A percentile compares a stretch with the other conserved stretches of the same genome.
phyloP scores from a whole-genome alignment of 92 coral and sea anemone species.

The Palythoa grandis region DNA sequence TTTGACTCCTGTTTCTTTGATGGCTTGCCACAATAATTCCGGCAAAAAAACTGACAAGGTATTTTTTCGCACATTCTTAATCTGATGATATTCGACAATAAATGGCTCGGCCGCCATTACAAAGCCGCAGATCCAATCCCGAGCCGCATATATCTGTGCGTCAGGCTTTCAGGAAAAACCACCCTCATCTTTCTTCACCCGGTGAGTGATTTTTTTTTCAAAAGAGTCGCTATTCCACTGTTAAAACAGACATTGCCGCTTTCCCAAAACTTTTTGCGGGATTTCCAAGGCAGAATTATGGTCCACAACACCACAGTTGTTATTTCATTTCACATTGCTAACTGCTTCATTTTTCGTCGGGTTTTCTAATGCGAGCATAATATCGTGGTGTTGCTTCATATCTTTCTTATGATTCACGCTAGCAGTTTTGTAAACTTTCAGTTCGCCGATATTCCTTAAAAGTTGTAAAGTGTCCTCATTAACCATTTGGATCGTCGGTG shows the following conservation, averaged over 20 bases:
- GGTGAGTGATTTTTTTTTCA: not conserved
- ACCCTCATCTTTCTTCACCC: not conserved
- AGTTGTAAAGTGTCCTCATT: conserved; percentile 90
- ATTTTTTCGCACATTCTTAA: conserved; percentile 10
- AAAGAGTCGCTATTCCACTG: conserved; percentile 16
- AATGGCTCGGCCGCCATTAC: conserved; percentile 30
- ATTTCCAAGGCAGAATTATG: not conserved
- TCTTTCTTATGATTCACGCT: conserved; percentile 79
- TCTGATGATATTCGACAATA: conserved; percentile 10
- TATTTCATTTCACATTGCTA: conserved; percentile 30
- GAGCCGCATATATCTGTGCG: not conserved
- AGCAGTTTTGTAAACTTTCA: conserved; percentile 88
- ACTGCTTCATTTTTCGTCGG: conserved; percentile 70
- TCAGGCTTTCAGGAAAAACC: conserved; percentile 4
- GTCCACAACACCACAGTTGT: conserved; percentile 25
- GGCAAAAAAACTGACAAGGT: conserved; percentile 1
- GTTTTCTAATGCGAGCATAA: conserved; percentile 88
- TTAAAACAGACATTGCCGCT: conserved; percentile 1
- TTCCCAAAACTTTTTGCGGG: not conserved
- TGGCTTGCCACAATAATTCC: not conserved
- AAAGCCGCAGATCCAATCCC: conserved; percentile 18
- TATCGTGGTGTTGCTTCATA: conserved; percentile 80
- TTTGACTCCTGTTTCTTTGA: conserved; percentile 19
- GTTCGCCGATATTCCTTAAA: conserved; percentile 93
- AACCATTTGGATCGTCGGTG: conserved; percentile 92